Evolutionary conservation across 2,113 vertebrate species (phyloP).

Genomic region (Accipiter virgatus): DNA sequence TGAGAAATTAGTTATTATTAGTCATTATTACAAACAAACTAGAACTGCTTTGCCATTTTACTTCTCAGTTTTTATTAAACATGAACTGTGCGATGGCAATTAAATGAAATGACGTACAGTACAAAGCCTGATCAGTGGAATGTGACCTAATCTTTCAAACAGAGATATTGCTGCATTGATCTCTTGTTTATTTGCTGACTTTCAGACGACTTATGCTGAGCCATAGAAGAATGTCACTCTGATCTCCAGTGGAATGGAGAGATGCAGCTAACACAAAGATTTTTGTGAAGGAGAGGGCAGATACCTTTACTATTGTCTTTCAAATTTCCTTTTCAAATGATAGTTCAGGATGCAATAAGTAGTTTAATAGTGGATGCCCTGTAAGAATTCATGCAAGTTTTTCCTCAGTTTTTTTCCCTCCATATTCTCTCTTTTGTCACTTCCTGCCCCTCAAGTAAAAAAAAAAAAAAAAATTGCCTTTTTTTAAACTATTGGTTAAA

Average conservation of each 20-base stretch:
- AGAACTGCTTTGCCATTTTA: not conserved
- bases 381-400: not conserved
- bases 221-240: not conserved
- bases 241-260: not conserved
- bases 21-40: not conserved
- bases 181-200: not conserved
- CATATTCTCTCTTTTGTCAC: not conserved
- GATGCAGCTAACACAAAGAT: not conserved
- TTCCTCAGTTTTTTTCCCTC: not conserved
- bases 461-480: not conserved
- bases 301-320: not conserved
- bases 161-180: not conserved
- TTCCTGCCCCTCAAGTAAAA: not conserved
- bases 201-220: not conserved
- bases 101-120: not conserved
- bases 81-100: not conserved
- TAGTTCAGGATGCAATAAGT: not conserved
- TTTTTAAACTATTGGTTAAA: not conserved
- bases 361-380: not conserved
- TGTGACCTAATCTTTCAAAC: not conserved
- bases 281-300: not conserved
- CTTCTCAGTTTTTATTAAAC: not conserved
- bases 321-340: not conserved
- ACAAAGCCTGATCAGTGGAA: not conserved
- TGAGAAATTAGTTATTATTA: not conserved